Conservation (phyloP, 23 tunicate species). For the Trididemnum nubilum region DNA sequence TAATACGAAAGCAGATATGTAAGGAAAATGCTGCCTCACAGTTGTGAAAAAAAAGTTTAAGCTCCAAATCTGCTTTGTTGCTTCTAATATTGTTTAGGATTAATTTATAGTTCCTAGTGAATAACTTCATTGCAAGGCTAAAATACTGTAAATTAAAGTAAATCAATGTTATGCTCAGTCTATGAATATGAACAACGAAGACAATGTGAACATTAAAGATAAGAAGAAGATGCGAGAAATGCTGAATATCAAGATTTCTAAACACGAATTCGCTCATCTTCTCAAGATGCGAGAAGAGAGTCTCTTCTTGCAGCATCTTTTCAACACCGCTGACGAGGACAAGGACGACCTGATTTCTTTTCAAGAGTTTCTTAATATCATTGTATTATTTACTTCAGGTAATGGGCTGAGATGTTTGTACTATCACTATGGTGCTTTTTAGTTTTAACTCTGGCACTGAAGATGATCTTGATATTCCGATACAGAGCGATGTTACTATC, state of each 20-base stretch:
- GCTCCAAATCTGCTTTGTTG: no score
- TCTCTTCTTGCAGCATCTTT: constrained; percentile 30
- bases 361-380: constrained; percentile 42
- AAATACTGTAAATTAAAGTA: no score
- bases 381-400: constrained; percentile 44
- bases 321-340: constrained; percentile 30
- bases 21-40: no score
- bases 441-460: no score
- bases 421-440: no score
- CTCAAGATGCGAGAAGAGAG: constrained; percentile 43
- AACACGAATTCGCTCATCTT: constrained; percentile 40
- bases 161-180: background rate
- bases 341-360: constrained; percentile 35
- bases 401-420: background rate
- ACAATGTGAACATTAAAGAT: background rate
- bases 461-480: no score
- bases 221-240: background rate
- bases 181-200: background rate
- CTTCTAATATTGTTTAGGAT: no score
- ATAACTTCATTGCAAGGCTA: no score
- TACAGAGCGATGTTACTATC: no score
- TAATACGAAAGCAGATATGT: no score
- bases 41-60: no score
- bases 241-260: constrained; percentile 9
- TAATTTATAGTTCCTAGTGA: no score